Evolutionary conservation across 2,113 vertebrate genomes (phyloP).

Genomic region (Hippopotamus amphibius): DNA sequence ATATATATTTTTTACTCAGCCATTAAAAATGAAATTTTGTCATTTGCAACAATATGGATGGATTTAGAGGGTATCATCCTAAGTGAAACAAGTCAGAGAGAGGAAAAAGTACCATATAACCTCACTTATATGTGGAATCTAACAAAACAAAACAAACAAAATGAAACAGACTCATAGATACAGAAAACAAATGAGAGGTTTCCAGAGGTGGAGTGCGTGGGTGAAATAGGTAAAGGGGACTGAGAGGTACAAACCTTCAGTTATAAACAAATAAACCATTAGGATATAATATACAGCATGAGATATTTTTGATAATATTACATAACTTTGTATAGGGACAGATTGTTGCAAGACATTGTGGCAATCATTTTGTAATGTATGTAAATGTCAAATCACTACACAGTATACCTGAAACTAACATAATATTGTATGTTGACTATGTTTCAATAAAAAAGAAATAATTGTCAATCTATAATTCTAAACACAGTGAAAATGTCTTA

Average conservation of each 20-base stretch:
- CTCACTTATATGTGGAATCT: neutral
- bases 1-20: neutral
- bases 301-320: neutral
- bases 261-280: neutral
- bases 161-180: neutral
- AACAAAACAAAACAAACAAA: neutral
- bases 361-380: neutral
- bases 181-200: neutral
- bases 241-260: neutral
- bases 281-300: neutral
- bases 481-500: neutral
- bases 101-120: neutral
- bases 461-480: neutral
- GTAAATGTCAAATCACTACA: neutral
- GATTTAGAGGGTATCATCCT: neutral
- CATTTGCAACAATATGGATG: neutral
- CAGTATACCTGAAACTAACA: neutral
- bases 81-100: neutral
- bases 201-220: neutral
- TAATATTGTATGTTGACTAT: neutral
- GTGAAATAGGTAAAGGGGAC: neutral
- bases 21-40: neutral
- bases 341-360: neutral
- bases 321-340: neutral
- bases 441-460: neutral